Evolutionary conservation across 2,888 invertebrate genomes (phyloP).

Genomic region (Cephus runcator): DNA sequence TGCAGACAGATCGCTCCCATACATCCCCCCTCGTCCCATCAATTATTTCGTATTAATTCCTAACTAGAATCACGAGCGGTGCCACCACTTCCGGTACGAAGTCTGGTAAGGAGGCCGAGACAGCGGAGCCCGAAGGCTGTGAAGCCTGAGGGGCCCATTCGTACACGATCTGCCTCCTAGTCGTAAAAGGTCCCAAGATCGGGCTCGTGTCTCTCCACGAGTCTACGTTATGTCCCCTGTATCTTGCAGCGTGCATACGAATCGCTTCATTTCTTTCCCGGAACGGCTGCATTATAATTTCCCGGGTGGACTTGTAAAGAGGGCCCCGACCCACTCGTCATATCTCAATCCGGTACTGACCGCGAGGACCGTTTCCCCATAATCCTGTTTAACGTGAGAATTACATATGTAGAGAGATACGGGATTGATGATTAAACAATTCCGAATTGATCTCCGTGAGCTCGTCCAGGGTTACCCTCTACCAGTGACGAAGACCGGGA

Average conservation of each 20-base stretch:
- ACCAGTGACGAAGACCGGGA: background rate
- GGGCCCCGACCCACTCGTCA: slow-evolving; percentile 12
- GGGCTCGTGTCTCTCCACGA: slow-evolving; percentile 10
- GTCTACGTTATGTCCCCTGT: slow-evolving; percentile 10
- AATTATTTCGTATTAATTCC: background rate
- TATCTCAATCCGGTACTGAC: slow-evolving; percentile 7
- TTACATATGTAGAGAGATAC: background rate
- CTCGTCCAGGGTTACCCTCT: background rate
- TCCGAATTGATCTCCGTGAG: background rate
- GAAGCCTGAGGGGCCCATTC: background rate
- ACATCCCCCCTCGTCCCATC: background rate
- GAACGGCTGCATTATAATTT: slow-evolving; percentile 14
- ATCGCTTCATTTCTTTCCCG: slow-evolving; percentile 49
- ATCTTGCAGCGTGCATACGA: slow-evolving; percentile 45
- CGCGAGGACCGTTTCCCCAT: background rate
- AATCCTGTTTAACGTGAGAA: background rate
- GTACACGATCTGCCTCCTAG: slow-evolving; percentile 5
- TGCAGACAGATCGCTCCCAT: background rate
- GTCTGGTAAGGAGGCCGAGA: background rate
- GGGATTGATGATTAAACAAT: background rate
- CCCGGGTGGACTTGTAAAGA: slow-evolving; percentile 5
- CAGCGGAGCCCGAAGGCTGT: background rate
- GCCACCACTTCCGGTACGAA: background rate
- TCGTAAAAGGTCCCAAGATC: slow-evolving; percentile 11
- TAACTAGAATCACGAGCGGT: background rate